phyloP scores from a whole-genome alignment of 2,888 invertebrate species.

The Lacanobia wlatinum region DNA sequence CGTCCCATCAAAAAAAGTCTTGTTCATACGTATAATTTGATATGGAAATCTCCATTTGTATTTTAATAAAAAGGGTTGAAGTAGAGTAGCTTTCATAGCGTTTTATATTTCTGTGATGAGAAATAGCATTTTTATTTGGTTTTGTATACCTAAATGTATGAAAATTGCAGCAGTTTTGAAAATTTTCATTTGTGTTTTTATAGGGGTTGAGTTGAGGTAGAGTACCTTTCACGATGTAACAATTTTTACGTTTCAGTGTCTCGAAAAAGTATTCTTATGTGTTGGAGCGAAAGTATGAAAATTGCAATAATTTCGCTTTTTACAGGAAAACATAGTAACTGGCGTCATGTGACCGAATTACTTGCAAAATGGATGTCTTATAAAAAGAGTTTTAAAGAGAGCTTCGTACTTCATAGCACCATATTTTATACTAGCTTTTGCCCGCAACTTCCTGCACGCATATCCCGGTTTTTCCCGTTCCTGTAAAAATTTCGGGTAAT shows the following conservation, averaged over 20 bases:
- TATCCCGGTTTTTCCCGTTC: too few relatives aligned
- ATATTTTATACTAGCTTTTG: too few relatives aligned
- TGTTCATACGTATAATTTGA: constrained; percentile 2
- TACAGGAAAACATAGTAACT: too few relatives aligned
- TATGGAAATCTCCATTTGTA: constrained; percentile 6
- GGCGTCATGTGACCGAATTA: too few relatives aligned
- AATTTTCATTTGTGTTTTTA: neutral
- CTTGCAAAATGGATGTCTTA: neutral
- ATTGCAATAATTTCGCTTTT: too few relatives aligned
- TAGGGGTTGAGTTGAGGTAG: neutral
- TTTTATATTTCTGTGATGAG: neutral
- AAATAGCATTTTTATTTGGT: neutral
- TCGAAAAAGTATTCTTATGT: too few relatives aligned
- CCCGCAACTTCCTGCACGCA: too few relatives aligned
- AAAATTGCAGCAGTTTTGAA: neutral
- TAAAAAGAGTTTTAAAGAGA: neutral
- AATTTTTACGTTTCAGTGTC: too few relatives aligned
- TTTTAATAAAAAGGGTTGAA: constrained; percentile 27
- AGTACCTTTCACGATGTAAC: too few relatives aligned
- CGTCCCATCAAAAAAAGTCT: neutral
- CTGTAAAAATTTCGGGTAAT: too few relatives aligned
- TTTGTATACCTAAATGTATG: neutral
- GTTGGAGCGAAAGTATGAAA: too few relatives aligned
- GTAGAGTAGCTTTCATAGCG: constrained; percentile 8
- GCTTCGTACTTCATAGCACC: neutral